Evolutionary conservation across 2,113 vertebrate genomes (phyloP).

Genomic region (Manacus vitellinus): DNA sequence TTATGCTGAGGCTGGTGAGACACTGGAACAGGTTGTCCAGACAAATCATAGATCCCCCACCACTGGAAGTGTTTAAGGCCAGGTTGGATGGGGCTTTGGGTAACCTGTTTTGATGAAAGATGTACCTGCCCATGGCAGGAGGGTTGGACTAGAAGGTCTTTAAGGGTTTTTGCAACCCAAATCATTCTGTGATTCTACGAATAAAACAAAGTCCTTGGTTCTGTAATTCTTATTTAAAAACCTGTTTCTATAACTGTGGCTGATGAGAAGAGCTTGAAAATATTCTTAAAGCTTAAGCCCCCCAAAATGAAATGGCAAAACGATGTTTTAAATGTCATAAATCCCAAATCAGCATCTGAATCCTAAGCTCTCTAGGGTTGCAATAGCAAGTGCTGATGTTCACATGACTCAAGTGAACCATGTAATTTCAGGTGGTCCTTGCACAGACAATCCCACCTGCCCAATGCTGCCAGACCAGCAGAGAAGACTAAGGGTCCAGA

Average conservation of each 20-base stretch:
- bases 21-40: neutral
- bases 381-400: neutral
- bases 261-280: neutral
- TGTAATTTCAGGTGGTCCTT: neutral
- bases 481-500: neutral
- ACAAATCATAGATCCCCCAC: neutral
- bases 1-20: neutral
- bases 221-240: neutral
- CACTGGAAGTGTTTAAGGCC: neutral
- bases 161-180: neutral
- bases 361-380: neutral
- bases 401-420: neutral
- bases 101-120: neutral
- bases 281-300: neutral
- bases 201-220: neutral
- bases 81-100: neutral
- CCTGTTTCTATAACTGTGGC: neutral
- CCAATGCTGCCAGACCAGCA: neutral
- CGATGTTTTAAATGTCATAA: neutral
- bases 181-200: neutral
- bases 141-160: neutral
- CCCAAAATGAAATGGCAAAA: neutral
- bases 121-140: neutral
- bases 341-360: neutral
- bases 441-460: neutral